Evolutionary conservation across 2,113 vertebrate species (phyloP), one percentile per base, ranked within the genome.

Genomic region (Pithys albifrons): DNA sequence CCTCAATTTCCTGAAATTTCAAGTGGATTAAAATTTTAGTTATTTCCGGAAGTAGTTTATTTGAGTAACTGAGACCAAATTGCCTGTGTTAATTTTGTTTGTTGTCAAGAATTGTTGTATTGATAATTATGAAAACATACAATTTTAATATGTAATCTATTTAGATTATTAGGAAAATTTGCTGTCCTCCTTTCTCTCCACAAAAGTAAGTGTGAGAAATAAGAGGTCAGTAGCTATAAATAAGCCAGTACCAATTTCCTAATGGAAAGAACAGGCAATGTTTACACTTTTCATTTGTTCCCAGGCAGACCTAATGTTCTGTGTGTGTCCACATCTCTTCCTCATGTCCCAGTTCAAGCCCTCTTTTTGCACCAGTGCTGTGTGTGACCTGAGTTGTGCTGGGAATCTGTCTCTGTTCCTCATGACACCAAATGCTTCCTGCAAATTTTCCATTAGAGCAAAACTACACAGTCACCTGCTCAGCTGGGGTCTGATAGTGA

Each of bases 201-300:
- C 43, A 73, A 65, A 93, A 67, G 13, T 25, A 86, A 65, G 19
- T 46, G 31, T 77, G 75, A 89, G 82, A 90, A 73, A 29, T 87
- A 85, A 78, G 39, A 86, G 55, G 55, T 62, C 75, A 37, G 59
- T 83, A 83, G 52, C 90, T 86, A n/a, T 77, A 91, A 82, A 83
- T 66, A 84, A 55, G 33, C 27, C 24, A 59, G 5, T 72, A 45
- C 19, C 6, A 17, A 7, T 80, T 90, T 71, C 28, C 71, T 95
- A 84, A 80, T 89, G 93, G 72, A 71, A 96, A 75, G 5, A 52
- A 35, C 72, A 58, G 79, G 39, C 75, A 46, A 2, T 90, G 73
- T 95, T 94, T 94, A 77, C 71, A 33, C 45, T 92, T 91, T 35
- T 8, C 16, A 6, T 73, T 88, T 88, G 65, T 88, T 95, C 79